phyloP scores from a whole-genome alignment of 2,113 vertebrate genomes.

The Oreochromis niloticus region DNA sequence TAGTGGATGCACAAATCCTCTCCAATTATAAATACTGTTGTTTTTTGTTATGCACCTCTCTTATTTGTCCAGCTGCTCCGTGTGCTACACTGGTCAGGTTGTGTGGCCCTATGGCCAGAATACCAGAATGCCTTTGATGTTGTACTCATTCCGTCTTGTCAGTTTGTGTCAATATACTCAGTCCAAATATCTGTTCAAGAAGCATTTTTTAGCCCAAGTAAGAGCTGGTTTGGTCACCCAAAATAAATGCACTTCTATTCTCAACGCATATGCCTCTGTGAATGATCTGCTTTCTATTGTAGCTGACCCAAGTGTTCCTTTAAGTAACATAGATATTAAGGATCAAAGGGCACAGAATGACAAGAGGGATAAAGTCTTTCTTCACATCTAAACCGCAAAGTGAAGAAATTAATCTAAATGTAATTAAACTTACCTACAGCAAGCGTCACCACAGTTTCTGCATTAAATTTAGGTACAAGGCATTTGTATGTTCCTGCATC shows the following conservation, averaged over 20 bases:
- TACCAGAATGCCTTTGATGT: too few relatives aligned
- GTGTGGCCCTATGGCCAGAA: too few relatives aligned
- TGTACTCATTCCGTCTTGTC: too few relatives aligned
- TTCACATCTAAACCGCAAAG: too few relatives aligned
- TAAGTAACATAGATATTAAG: too few relatives aligned
- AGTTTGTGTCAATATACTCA: background rate
- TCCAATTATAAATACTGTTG: background rate
- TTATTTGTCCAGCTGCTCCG: too few relatives aligned
- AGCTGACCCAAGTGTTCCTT: background rate
- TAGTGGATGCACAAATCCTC: background rate
- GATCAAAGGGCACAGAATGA: too few relatives aligned
- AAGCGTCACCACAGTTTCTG: background rate
- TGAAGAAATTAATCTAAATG: too few relatives aligned
- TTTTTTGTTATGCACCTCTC: background rate
- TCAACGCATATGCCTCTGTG: background rate
- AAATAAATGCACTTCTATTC: background rate
- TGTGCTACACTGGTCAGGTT: too few relatives aligned
- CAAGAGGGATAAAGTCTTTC: too few relatives aligned
- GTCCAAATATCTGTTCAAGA: background rate
- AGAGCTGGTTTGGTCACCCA: background rate
- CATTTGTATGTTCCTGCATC: background rate
- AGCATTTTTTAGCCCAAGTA: accelerated
- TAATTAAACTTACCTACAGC: background rate
- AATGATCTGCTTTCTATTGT: accelerated
- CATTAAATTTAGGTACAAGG: background rate